Conservation (phyloP, 2,797 vertebrate species). For the Siniperca obscura region DNA sequence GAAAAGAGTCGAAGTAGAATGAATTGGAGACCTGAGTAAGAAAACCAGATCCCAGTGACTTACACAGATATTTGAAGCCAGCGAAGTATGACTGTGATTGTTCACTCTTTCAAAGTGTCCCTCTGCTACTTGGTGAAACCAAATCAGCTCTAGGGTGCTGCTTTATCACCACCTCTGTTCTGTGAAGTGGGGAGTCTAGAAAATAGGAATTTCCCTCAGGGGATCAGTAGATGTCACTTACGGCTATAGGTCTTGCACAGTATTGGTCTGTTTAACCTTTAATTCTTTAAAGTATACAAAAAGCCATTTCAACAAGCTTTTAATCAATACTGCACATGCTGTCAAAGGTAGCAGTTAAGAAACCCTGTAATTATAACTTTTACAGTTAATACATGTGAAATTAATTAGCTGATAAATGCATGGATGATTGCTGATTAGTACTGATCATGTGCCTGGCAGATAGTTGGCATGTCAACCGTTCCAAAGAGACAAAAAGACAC, state of each 20-base stretch:
- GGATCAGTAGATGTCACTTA: constrained; percentile 20
- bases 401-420: not conserved
- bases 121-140: not conserved
- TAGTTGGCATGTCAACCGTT: constrained; percentile 29
- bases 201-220: constrained; percentile 35
- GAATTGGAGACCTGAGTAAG: not conserved
- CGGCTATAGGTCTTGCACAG: not conserved
- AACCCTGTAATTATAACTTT: not conserved
- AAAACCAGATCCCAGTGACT: not conserved
- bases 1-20: not conserved
- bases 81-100: not conserved
- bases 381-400: not conserved
- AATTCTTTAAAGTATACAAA: not conserved
- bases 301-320: not conserved
- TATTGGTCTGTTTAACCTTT: not conserved
- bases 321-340: not conserved
- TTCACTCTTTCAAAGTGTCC: constrained; percentile 7
- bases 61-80: not conserved
- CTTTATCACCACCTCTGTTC: constrained; percentile 21
- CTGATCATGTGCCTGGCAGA: not conserved
- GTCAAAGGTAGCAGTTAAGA: not conserved
- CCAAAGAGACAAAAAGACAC: constrained; percentile 5
- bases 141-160: constrained; percentile 2
- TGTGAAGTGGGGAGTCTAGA: constrained; percentile 13
- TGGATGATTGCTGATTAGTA: not conserved